Percentiles rank a stretch among this genome's conserved stretches.
Evolutionary conservation across 2,888 invertebrate species (phyloP).

Genomic region (Deilephila elpenor): DNA sequence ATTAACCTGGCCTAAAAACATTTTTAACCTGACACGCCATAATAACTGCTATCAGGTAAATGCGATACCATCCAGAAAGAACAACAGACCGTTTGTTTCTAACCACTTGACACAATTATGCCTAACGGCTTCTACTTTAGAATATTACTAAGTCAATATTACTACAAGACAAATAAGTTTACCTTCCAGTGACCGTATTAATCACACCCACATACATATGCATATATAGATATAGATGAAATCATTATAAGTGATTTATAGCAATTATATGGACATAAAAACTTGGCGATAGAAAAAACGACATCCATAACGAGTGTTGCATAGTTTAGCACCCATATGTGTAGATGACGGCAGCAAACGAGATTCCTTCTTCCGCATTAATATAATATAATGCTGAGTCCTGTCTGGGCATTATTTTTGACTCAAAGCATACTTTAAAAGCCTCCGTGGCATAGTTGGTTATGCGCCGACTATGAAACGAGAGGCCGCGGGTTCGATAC

Average conservation of each 20-base stretch:
- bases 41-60: too few species aligned
- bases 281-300: slow-evolving; percentile 14
- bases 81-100: too few species aligned
- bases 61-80: too few species aligned
- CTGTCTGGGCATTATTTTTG: not conserved
- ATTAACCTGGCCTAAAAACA: too few species aligned
- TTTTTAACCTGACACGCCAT: too few species aligned
- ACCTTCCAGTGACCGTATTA: not conserved
- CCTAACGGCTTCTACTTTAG: too few species aligned
- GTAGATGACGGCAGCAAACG: slow-evolving; percentile 8
- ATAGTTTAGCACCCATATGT: slow-evolving; percentile 19
- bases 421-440: not conserved
- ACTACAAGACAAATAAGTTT: not conserved
- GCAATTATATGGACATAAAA: slow-evolving; percentile 10
- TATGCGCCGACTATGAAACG: too few species aligned
- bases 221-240: not conserved
- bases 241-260: slow-evolving; percentile 15
- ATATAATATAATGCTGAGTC: not conserved
- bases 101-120: too few species aligned
- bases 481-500: too few species aligned
- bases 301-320: slow-evolving; percentile 12
- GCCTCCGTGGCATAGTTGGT: too few species aligned
- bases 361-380: slow-evolving; percentile 20
- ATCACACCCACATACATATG: not conserved
- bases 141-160: not conserved